A percentile compares a stretch with the other conserved stretches of the same genome.
Conservation (phyloP, 2,888 invertebrate genomes). For the Lysandra coridon region DNA sequence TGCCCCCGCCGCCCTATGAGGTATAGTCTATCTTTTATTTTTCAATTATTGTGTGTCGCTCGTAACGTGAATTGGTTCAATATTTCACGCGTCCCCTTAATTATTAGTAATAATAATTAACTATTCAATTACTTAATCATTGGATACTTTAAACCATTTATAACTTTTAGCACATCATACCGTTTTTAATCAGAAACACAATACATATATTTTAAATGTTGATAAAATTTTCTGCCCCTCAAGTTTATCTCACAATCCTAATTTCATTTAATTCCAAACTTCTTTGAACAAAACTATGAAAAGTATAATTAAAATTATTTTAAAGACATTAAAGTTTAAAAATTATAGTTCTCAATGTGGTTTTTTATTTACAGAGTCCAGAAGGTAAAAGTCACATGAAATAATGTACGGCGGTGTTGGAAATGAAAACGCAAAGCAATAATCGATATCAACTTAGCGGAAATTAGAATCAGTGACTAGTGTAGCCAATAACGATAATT, state of each 20-base stretch:
- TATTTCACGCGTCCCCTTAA: not conserved
- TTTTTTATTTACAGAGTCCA: conserved; percentile 65
- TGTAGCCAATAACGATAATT: conserved; percentile 41
- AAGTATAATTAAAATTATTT: too few species aligned
- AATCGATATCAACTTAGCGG: conserved; percentile 52
- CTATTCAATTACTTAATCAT: not conserved
- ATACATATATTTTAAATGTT: too few species aligned
- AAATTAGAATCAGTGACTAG: conserved; percentile 43
- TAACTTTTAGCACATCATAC: too few species aligned
- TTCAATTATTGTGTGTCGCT: conserved; percentile 31
- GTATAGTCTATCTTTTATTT: conserved; percentile 49
- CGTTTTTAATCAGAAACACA: too few species aligned
- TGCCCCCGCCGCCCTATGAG: conserved; percentile 83
- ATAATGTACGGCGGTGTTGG: conserved; percentile 36
- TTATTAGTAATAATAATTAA: not conserved
- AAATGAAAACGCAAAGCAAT: conserved; percentile 57
- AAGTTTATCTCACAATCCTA: too few species aligned
- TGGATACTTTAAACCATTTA: not conserved
- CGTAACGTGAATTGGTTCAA: conserved; percentile 36
- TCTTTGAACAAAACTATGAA: too few species aligned
- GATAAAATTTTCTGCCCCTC: too few species aligned
- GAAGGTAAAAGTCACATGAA: conserved; percentile 60
- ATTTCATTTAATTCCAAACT: too few species aligned
- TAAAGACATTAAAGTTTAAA: too few species aligned
- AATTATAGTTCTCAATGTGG: conserved; percentile 35